Conservation (phyloP, 2,113 vertebrate genomes). For the Penelope pileata region DNA sequence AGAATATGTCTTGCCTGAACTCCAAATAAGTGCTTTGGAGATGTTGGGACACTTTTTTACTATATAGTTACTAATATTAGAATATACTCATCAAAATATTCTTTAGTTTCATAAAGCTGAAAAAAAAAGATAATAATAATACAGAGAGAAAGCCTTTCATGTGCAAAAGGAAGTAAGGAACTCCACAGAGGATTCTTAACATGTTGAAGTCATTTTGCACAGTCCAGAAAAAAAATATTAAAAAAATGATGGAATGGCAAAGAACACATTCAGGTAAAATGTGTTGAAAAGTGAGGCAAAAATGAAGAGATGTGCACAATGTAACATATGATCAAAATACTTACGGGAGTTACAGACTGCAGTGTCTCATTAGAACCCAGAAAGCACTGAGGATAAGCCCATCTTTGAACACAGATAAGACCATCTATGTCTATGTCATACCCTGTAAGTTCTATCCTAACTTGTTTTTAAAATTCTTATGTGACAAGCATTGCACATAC, state of each 20-base stretch:
- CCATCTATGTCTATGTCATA: not conserved
- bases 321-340: not conserved
- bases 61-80: not conserved
- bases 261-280: not conserved
- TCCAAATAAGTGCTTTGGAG: not conserved
- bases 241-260: not conserved
- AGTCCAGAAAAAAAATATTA: not conserved
- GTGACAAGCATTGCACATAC: not conserved
- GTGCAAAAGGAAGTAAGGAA: not conserved
- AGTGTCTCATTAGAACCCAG: not conserved
- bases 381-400: fast-evolving
- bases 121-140: not conserved
- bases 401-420: not conserved
- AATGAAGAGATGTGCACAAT: not conserved
- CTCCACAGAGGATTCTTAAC: not conserved
- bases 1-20: not conserved
- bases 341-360: not conserved
- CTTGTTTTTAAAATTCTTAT: not conserved
- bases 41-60: not conserved
- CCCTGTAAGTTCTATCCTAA: not conserved
- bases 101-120: not conserved
- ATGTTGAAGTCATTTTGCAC: not conserved
- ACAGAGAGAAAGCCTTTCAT: not conserved
- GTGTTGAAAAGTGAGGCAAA: not conserved
- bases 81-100: not conserved